Evolutionary conservation across 2,888 invertebrate genomes (phyloP), one percentile per base, ranked within the genome.

Genomic region (Eumerus sabulonum): DNA sequence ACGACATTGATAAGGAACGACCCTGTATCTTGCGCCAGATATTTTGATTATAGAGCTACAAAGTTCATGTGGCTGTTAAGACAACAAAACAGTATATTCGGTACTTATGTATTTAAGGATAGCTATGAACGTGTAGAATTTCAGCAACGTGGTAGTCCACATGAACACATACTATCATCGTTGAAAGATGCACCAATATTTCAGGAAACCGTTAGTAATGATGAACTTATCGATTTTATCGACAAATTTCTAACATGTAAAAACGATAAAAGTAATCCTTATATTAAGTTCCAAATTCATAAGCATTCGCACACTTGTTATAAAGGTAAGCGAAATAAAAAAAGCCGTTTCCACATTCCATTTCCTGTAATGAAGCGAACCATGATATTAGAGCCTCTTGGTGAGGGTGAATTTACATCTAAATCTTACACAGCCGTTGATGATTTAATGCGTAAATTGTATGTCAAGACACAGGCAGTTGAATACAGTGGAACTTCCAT

Each of bases 301-400:
- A 77, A 67, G 44, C 83, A 84, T 53, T 68, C 81, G 1, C 71
- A 81, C 47, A 83, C 79, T 1, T 83, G 83, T 40, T 64, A 81
- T 11, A 82, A 83, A 71, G 74, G 67, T 9, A 81, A 51, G 56
- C 68, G 35, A 60, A 76, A 77, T 35, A 79, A 27, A 27, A 2
- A 27, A 7, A 4, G 27, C n/a, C 9, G 19, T 9, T 50, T 50
- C 18, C 17, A 19, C 12, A 17, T 50, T 5, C 50, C 50, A 1
- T 42, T 5, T 42, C 42, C 42, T 42, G 19, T 50, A 19, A 50
- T 50, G 50, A 14, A 14, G 19, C 17, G 11, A 13, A 50, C 50
- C 12, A 50, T 50, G 50, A 19, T 50, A 19, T 19, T 50, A 19
- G 18, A 50, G 19, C 50, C 50, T 12, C 18, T 50, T 12, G 12